Evolutionary conservation across 1,140 invertebrate species (phyloP), one percentile per base, ranked within the genome.

Genomic region (Ridgeia piscesae): DNA sequence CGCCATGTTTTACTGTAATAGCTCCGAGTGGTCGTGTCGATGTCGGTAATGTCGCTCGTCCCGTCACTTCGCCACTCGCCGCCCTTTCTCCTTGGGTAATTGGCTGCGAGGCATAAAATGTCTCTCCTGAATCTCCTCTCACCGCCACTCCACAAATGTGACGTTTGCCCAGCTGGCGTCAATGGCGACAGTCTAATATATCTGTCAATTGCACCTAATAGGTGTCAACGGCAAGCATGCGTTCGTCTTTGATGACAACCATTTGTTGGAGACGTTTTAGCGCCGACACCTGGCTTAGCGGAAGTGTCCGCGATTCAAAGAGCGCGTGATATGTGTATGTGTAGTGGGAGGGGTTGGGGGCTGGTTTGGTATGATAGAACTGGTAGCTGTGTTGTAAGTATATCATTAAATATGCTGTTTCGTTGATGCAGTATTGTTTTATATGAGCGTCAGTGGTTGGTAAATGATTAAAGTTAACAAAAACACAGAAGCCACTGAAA

Each of bases 181-280:
- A 77, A 77, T 77, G 58, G 58, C 58, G 58, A 77, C 58, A 8
- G 58, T 77, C 58, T 77, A 77, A 77, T 77, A 77, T 77, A 77
- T 77, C 58, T 77, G 58, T 77, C 58, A 77, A 77, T 77, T 77
- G 58, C 58, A 77, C 58, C 58, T 77, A 77, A 77, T 77, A 77
- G 58, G 58, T 77, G 6, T 77, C 58, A 27, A 21, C 0, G 58
- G 58, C 27, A 14, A 77, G 58, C 58, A 77, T 77, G 58, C 27
- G 58, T 77, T 77, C 58, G 58, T 31, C 58, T 77, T 77, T 77
- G 58, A 31, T 77, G 58, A 77, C 58, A 77, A 77, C 17, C 11
- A 31, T 77, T 77, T 31, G 58, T 31, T 77, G 58, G 42, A 77
- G 14, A 77, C 58, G 17, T 77, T 77, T 77, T 77, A 77, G 2